Conservation (phyloP, 2,113 vertebrate genomes). For the Bungarus multicinctus region DNA sequence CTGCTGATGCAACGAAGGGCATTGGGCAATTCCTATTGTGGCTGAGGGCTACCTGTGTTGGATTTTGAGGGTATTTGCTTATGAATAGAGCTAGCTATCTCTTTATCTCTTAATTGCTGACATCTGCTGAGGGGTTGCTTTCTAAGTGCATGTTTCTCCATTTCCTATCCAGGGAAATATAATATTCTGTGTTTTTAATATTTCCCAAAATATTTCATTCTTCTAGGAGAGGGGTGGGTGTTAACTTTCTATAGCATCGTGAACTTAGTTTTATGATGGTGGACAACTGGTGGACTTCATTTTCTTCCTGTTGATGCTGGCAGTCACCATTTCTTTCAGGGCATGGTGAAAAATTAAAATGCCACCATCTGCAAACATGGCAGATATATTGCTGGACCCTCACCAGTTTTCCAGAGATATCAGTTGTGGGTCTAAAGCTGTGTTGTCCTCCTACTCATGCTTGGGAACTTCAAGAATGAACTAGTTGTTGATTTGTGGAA, state of each 20-base stretch:
- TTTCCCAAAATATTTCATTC: too few species aligned
- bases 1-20: too few species aligned
- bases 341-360: background rate
- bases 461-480: background rate
- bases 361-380: background rate
- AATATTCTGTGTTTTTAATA: too few species aligned
- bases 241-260: background rate
- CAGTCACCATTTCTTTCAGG: background rate
- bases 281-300: background rate
- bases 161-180: too few species aligned
- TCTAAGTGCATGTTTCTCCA: too few species aligned
- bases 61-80: too few species aligned
- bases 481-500: background rate
- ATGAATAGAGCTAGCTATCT: too few species aligned
- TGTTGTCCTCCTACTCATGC: background rate
- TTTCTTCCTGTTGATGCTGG: background rate
- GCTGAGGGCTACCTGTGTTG: too few species aligned
- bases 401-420: background rate
- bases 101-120: too few species aligned
- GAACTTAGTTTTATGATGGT: background rate
- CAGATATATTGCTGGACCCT: background rate
- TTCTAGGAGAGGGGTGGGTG: too few species aligned
- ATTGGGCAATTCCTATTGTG: too few species aligned
- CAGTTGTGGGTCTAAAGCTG: background rate
- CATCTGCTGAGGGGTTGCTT: too few species aligned